These are phyloP conservation scores for Muntiacus reevesi DNA, from an alignment of 2,113 vertebrate species.

Conservation along the genomic window DNA sequence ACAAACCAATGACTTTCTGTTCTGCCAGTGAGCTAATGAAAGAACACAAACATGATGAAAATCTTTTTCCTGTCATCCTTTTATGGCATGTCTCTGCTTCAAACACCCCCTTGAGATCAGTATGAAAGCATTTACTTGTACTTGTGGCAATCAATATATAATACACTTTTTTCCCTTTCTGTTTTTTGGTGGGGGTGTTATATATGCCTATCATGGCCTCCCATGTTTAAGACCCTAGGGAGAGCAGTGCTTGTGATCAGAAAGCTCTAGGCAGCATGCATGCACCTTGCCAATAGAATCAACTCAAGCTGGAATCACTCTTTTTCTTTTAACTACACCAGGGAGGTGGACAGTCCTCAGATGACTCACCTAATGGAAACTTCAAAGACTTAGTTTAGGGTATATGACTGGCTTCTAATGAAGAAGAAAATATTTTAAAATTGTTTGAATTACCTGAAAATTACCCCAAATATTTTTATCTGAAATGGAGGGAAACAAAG, in stretches of 20 bases:
- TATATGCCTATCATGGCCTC: background rate
- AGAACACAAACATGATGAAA: background rate
- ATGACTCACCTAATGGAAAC: background rate
- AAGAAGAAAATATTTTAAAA: slow-evolving; percentile 27
- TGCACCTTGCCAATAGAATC: background rate
- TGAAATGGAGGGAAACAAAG: background rate
- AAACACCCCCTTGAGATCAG: background rate
- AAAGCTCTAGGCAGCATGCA: background rate
- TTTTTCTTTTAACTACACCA: background rate
- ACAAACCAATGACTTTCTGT: background rate
- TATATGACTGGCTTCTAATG: background rate
- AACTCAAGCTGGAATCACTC: background rate
- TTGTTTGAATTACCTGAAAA: background rate
- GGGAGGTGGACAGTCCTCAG: background rate
- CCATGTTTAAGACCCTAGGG: background rate
- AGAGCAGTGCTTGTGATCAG: background rate
- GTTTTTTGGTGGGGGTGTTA: background rate
- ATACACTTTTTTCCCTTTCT: background rate
- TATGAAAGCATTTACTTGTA: background rate
- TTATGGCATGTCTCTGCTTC: background rate
- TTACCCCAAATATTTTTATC: background rate
- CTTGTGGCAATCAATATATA: background rate
- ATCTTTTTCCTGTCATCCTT: background rate
- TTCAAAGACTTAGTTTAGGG: background rate
- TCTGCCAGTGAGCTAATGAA: background rate